Evolutionary conservation across 2,797 vertebrate genomes (phyloP), one percentile per base, ranked within the genome.

Genomic region (Mycteria americana): DNA sequence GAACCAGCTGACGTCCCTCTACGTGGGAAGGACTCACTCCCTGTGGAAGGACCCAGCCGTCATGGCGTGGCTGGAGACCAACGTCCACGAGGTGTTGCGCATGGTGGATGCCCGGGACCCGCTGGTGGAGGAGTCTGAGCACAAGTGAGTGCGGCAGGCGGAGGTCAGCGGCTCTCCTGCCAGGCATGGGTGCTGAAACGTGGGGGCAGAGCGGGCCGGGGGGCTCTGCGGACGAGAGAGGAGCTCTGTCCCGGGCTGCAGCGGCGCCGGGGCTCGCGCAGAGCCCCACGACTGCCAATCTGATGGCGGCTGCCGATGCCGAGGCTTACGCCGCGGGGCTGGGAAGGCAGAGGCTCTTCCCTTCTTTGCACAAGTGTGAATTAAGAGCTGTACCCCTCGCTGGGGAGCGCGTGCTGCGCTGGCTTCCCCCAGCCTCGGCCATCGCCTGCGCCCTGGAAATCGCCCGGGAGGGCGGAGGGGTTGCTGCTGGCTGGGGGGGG

Each of bases 21-120:
- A 99, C 68, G 98, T 99, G 23, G 99, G 99, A 80, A 98, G 99
- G 93, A 98, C 98, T 7, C 98, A 98, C 72, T 94, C 88, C 78
- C 97, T 99, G 76, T 99, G 99, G 99, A 99, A 99, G 96, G 99
- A 99, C 45, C 97, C 98, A 0, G 96, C 98, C 2, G 98, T 99
- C 73, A 98, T 99, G 98, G 98, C 98, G 41, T 99, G 99, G 99
- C 95, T 99, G 97, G 99, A 99, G 94, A 98, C 98, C 86, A 98
- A 98, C 0, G 99, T 99, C 64, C 98, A 85, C 4, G 98, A 98
- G 83, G 99, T 99, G 65, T 88, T 99, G 59, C 93, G 28, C 54
- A 97, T 98, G 62, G 99, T 99, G 76, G 99, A 99, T 14, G 85
- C 97, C 13, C 98, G 92, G 67, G 98, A 99, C 76, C 97, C 98